These are phyloP conservation scores for Heliocidaris erythrogramma DNA, from an alignment of 35 echinoderm and acorn worm species.

Conservation along the genomic window DNA sequence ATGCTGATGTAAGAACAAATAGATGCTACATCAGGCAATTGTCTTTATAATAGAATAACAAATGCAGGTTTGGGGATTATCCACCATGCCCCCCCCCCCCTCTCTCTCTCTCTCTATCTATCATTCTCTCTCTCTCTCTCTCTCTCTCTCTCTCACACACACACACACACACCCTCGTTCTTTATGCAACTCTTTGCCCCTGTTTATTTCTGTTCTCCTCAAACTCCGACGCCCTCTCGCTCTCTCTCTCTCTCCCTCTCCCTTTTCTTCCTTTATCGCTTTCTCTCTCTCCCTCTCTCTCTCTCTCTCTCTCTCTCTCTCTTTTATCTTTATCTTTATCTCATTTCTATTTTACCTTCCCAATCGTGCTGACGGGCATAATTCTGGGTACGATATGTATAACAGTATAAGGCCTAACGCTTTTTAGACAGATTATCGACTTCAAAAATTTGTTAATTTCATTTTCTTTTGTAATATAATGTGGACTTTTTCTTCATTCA, in stretches of 20 bases:
- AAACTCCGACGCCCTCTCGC: background rate
- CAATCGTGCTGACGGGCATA: too few species aligned
- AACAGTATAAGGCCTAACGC: too few species aligned
- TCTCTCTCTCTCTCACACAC: background rate
- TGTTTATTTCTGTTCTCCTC: background rate
- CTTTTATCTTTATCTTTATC: too few species aligned
- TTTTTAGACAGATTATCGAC: too few species aligned
- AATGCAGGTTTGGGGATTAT: too few species aligned
- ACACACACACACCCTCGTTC: background rate
- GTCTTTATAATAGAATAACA: too few species aligned
- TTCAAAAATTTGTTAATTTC: too few species aligned
- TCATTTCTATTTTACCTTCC: too few species aligned
- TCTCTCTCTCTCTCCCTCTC: background rate
- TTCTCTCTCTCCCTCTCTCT: background rate
- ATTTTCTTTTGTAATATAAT: too few species aligned
- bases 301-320: background rate
- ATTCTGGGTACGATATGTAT: too few species aligned
- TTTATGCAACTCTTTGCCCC: background rate
- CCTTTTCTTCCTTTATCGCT: background rate
- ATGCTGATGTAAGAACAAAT: background rate
- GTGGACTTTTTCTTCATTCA: too few species aligned
- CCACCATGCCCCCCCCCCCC: background rate
- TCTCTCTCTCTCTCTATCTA: background rate
- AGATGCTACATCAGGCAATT: background rate
- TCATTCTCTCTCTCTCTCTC: background rate